These are phyloP conservation scores for Hypercompe scribonia DNA, from an alignment of 2,888 invertebrate genomes.

Conservation along the genomic window DNA sequence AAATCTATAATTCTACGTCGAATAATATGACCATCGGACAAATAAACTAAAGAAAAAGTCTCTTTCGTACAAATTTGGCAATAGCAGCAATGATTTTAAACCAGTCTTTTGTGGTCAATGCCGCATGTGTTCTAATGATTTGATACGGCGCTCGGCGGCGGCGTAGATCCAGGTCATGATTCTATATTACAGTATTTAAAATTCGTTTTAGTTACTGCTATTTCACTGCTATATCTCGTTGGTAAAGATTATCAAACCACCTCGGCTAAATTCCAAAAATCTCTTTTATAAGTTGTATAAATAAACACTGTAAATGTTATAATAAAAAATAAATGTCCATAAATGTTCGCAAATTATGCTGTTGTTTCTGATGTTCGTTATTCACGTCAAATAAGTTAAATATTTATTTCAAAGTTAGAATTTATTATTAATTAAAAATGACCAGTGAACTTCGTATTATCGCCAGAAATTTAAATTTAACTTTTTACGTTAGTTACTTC, in stretches of 20 bases:
- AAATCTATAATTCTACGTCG: not conserved
- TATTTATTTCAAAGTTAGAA: constrained; percentile 15
- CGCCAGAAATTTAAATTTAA: no score
- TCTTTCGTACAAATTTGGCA: not conserved
- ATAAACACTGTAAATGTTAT: not conserved
- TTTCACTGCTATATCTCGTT: not conserved
- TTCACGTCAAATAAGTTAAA: constrained; percentile 26
- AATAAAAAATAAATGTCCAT: not conserved
- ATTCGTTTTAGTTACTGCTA: not conserved
- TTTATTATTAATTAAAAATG: constrained; percentile 14
- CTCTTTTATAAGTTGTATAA: not conserved
- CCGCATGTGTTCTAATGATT: not conserved
- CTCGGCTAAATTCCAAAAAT: not conserved
- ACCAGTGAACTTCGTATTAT: no score
- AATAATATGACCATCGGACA: not conserved
- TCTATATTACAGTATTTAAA: not conserved
- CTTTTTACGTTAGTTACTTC: no score
- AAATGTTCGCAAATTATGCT: not conserved
- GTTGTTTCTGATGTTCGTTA: constrained; percentile 11
- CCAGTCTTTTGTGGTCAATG: not conserved
- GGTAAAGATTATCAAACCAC: not conserved
- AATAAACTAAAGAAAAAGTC: not conserved
- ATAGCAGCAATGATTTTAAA: not conserved
- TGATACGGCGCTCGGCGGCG: not conserved
- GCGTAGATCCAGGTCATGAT: not conserved